Evolutionary conservation across 2,888 invertebrate genomes (phyloP), one percentile per base, ranked within the genome.

Genomic region (Norana najaformis): DNA sequence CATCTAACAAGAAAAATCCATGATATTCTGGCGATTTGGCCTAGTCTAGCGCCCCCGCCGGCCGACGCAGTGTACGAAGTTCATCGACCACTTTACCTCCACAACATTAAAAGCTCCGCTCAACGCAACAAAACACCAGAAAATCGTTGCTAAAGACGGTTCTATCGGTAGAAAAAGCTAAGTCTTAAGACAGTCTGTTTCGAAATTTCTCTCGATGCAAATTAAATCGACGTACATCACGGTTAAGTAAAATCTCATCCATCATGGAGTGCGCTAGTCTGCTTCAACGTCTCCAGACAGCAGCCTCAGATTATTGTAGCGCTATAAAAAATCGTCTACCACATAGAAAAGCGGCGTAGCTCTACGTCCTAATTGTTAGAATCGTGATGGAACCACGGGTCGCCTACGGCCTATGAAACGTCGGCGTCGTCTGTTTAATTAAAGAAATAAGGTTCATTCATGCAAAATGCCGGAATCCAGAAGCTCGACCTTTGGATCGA

Each of bases 151-250:
- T 69, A 69, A 69, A 69, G 8, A 69, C 8, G 69, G 69, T 69
- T 69, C n/a, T 69, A n/a, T n/a, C n/a, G n/a, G 16, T 13, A 69
- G 69, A 8, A 69, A n/a, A n/a, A 69, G 8, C 69, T 0, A 69
- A 69, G 11, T 69, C 30, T 69, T 69, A 30, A n/a, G 14, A 69
- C n/a, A n/a, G n/a, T 5, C 8, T 69, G 6, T 69, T n/a, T 0
- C n/a, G 8, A 69, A 69, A 69, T 69, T n/a, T n/a, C 3, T n/a
- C 30, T 69, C n/a, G 69, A 69, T 69, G 69, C n/a, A 69, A 69
- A 69, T 69, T 69, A 69, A 69, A 69, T 69, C 30, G 69, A 69
- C 69, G n/a, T 69, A 69, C 69, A n/a, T 69, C 69, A 69, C 69
- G 11, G 13, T 69, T 69, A 69, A 69, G 30, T n/a, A 69, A 69